Evolutionary conservation across 1,140 invertebrate species (phyloP).

Genomic region (Drosophila pachea): DNA sequence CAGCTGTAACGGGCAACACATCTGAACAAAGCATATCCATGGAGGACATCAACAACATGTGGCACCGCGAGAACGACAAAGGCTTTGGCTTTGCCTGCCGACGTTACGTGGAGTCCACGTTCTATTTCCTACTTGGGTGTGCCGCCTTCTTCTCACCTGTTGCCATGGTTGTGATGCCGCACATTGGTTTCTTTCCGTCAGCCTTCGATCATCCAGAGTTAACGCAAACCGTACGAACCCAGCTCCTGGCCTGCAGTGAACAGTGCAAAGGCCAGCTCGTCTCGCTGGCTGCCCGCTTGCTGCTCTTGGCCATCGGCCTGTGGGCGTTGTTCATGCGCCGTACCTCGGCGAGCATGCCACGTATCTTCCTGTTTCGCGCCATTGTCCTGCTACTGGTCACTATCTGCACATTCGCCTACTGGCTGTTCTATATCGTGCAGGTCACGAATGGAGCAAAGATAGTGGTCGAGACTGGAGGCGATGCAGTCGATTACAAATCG

Average conservation of each 20-base stretch:
- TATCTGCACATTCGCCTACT: conserved; percentile 96
- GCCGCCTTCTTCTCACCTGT: conserved; percentile 94
- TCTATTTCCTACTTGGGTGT: conserved; percentile 88
- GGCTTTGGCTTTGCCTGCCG: conserved; percentile 87
- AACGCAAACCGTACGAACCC: conserved; percentile 81
- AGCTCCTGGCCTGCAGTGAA: conserved; percentile 86
- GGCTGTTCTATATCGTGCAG: conserved; percentile 98
- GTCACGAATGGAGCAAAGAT: conserved; percentile 89
- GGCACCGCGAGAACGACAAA: conserved; percentile 86
- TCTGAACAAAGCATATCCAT: conserved; percentile 96
- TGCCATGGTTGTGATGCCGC: conserved; percentile 95
- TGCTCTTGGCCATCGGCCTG: conserved; percentile 93
- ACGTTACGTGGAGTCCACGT: conserved; percentile 87
- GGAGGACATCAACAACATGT: conserved; percentile 89
- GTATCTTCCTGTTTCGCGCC: conserved; percentile 94
- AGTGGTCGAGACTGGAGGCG: conserved; percentile 85
- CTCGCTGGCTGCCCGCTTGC: conserved; percentile 93
- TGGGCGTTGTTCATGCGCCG: conserved; percentile 92
- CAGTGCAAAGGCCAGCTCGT: conserved; percentile 91
- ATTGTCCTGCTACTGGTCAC: conserved; percentile 93
- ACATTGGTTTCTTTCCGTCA: conserved; percentile 88
- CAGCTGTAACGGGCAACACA: conserved; percentile 97
- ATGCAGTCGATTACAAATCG: conserved; percentile 89
- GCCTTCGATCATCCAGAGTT: conserved; percentile 79
- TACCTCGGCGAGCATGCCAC: conserved; percentile 91